Conservation (phyloP, 2,888 invertebrate genomes). For the Unio pictorum region DNA sequence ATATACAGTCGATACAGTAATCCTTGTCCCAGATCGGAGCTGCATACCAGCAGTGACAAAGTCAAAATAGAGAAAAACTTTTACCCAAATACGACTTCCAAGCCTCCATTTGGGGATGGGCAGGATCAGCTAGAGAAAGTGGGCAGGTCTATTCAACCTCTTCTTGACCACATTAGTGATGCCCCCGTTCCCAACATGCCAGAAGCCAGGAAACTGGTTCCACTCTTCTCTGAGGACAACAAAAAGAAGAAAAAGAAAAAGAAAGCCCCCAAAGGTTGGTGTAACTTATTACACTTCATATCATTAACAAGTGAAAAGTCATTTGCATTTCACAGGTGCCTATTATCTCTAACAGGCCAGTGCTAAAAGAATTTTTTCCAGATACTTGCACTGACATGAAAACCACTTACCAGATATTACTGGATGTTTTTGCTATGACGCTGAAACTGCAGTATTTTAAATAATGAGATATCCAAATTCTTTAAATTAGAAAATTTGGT, state of each 20-base stretch:
- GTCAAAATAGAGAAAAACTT: constrained; percentile 41
- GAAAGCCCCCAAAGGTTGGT: constrained; percentile 41
- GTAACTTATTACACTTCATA: neutral
- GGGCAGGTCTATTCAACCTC: constrained; percentile 34
- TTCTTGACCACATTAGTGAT: constrained; percentile 25
- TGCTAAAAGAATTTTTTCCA: too few relatives aligned
- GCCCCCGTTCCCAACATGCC: constrained; percentile 40
- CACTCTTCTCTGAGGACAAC: constrained; percentile 30
- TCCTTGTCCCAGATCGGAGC: neutral
- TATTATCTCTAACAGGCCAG: too few relatives aligned
- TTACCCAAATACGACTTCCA: constrained; percentile 23
- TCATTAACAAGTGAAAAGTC: too few relatives aligned
- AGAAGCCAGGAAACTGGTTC: constrained; percentile 34
- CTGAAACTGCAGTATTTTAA: too few relatives aligned
- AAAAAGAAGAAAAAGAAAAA: constrained; percentile 51
- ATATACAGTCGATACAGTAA: constrained; percentile 24
- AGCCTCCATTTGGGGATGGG: constrained; percentile 40
- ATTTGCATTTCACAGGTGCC: too few relatives aligned
- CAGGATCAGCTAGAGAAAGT: constrained; percentile 40
- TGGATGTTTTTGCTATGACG: too few relatives aligned
- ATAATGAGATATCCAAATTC: too few relatives aligned
- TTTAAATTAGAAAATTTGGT: too few relatives aligned
- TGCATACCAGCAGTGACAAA: constrained; percentile 30
- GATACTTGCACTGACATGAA: too few relatives aligned
- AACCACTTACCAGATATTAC: too few relatives aligned